Evolutionary conservation across 2,797 vertebrate genomes (phyloP).

Genomic region (Vultur gryphus): DNA sequence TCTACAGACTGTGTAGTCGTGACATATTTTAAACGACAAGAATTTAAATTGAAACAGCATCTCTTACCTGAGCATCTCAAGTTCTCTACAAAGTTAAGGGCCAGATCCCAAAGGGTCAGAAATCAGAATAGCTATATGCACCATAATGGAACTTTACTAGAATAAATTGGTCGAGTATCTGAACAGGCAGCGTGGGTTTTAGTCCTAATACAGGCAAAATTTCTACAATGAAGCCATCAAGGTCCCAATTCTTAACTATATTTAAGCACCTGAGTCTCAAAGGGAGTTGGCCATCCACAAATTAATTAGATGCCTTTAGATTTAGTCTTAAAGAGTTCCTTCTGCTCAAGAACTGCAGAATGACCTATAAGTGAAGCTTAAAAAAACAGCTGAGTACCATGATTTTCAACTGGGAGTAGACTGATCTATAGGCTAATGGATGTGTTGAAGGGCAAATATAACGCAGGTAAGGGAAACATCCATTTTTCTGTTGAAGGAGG

Average conservation of each 20-base stretch:
- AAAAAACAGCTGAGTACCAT: neutral
- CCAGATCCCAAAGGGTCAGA: neutral
- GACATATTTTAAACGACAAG: neutral
- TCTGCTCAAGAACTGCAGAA: neutral
- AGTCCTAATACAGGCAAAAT: neutral
- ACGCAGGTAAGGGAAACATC: neutral
- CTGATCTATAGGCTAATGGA: neutral
- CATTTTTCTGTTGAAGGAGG: neutral
- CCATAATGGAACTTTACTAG: neutral
- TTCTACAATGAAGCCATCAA: neutral
- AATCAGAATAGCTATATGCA: neutral
- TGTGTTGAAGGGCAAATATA: neutral
- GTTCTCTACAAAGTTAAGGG: neutral
- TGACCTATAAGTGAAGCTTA: neutral
- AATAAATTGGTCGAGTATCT: neutral
- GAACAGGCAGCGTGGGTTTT: neutral
- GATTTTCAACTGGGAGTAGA: neutral
- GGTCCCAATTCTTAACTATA: neutral
- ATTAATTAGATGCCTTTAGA: neutral
- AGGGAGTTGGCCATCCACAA: neutral
- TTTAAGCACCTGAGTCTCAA: neutral
- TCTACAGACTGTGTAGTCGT: neutral
- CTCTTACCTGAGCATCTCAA: neutral
- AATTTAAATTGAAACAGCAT: neutral
- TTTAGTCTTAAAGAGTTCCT: neutral